Base-by-base conservation (phyloP, 1,140 invertebrate species). In the Drosophila quadrilineata region DNA sequence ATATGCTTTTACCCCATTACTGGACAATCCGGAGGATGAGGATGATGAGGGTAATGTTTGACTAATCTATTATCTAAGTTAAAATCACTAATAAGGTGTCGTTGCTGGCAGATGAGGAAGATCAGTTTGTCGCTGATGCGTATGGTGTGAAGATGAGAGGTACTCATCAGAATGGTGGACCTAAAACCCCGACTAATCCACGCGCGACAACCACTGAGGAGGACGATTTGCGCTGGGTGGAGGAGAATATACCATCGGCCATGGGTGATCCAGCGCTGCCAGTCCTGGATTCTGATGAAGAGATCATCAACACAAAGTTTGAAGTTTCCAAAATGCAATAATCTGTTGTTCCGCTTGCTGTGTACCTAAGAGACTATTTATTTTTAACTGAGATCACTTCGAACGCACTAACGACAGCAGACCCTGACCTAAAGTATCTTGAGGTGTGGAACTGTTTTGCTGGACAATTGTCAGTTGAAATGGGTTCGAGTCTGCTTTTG, bases 321-420 rank as follows among this genome's bases (percentile, higher is more conserved):
- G 96, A 97, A 92, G 94, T 96, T 53, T 96, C 95, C 28, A 97
- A 97, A 91, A 97, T 97, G 96, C 95, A 97, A 91, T 82, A 82
- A 74, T 46, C 79, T 57, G 75, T 35, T 33, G 14, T 49, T 48
- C 26, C 40, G 24, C 35, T 57, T 66, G 58, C 53, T 68, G 57
- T 82, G 68, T 70, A 80, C 57, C 73, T 68, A 66, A 77, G 71
- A 80, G 76, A 82, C 77, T 84, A 66, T 67, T 75, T 43, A 77
- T 74, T 62, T 69, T 62, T 65, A 54, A 24, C 46, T 28, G 26
- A 29, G 16, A 33, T 24, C 24, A 57, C 19, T 48, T 10, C 26
- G n/a, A 33, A 63, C 50, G 58, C 58, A 68, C 49, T 26, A 63
- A 49, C 22, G 43, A 17, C 36, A n/a, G 33, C 29, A 24, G 48